These are phyloP conservation scores for Paramormyrops kingsleyae DNA, from an alignment of 2,113 vertebrate species.

Conservation along the genomic window DNA sequence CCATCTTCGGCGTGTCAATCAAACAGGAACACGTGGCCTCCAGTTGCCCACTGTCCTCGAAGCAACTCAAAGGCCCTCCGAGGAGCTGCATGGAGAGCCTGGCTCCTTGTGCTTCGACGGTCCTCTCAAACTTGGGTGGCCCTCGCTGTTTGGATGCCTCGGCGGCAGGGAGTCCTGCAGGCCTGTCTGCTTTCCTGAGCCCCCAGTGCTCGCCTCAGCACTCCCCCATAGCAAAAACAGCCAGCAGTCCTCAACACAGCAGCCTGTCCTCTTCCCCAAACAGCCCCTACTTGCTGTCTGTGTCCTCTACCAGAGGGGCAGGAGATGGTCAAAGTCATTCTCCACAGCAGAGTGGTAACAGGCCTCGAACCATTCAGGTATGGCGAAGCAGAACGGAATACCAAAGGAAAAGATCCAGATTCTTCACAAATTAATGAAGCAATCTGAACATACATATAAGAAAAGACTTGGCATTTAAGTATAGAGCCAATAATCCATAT, in stretches of 20 bases:
- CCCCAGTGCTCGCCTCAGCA: conserved; percentile 91
- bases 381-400: conserved; percentile 20
- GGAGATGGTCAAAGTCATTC: conserved; percentile 63
- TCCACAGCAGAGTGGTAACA: conserved; percentile 52
- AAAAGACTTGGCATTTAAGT: not conserved
- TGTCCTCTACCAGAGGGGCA: conserved; percentile 56
- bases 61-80: conserved; percentile 52
- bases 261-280: conserved; percentile 79
- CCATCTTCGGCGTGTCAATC: conserved; percentile 74
- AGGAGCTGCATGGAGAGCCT: conserved; percentile 57
- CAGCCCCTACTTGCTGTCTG: conserved; percentile 69
- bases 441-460: not conserved
- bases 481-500: not conserved
- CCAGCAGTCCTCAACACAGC: conserved; percentile 78
- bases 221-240: conserved; percentile 67
- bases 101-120: conserved; percentile 54
- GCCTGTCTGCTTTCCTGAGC: conserved; percentile 82
- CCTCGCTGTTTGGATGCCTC: conserved; percentile 63
- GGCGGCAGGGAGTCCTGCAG: conserved; percentile 53
- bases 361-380: conserved; percentile 73
- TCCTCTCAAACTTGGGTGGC: conserved; percentile 52
- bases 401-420: not conserved
- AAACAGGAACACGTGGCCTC: conserved; percentile 80
- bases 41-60: conserved; percentile 81
- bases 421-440: not conserved